Percentiles rank a stretch among this genome's conserved stretches.
phyloP scores from a whole-genome alignment of 2,888 invertebrate species.

The Itoplectis maculator region DNA sequence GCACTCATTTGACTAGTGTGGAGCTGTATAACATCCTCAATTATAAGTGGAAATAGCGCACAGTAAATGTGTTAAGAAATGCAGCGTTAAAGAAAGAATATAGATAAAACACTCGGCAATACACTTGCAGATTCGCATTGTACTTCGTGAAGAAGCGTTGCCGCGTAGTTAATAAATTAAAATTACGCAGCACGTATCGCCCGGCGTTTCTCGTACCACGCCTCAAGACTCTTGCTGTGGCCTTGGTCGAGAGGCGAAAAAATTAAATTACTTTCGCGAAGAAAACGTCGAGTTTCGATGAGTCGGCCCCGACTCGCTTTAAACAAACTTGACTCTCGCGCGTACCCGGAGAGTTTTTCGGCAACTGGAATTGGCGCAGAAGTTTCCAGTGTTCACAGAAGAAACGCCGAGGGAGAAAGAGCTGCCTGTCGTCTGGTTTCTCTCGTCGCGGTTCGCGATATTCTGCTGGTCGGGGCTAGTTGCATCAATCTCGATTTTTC shows the following conservation, averaged over 20 bases:
- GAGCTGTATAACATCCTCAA: too few relatives aligned
- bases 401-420: neutral
- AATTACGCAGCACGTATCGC: neutral
- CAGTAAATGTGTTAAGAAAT: neutral
- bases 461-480: neutral
- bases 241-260: conserved; percentile 1
- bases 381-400: conserved; percentile 15
- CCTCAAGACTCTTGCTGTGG: neutral
- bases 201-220: neutral
- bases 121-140: neutral
- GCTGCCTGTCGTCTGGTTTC: neutral
- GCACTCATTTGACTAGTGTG: too few relatives aligned
- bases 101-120: too few relatives aligned
- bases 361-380: conserved; percentile 25
- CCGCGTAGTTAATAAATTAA: conserved; percentile 8
- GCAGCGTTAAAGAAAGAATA: neutral
- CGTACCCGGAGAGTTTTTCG: neutral
- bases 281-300: conserved; percentile 24
- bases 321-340: conserved; percentile 19
- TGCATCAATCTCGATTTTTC: neutral
- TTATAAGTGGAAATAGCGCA: too few relatives aligned
- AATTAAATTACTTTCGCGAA: conserved; percentile 29
- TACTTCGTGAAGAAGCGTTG: neutral
- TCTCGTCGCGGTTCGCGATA: neutral
- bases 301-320: conserved; percentile 11